Evolutionary conservation across 2,797 vertebrate genomes (phyloP).

Genomic region (Mormyrus hasselquistii): DNA sequence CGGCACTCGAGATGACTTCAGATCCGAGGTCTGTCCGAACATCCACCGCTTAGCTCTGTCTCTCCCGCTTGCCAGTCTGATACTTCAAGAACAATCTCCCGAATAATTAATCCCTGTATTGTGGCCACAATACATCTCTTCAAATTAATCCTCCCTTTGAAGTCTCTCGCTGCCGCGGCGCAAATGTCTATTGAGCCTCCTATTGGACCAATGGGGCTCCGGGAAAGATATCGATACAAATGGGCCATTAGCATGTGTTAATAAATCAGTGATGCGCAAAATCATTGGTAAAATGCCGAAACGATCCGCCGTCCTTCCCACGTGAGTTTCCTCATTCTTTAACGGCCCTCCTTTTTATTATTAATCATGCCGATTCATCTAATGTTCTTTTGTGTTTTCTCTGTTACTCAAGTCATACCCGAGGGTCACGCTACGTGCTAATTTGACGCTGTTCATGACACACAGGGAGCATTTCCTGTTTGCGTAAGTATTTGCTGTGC

Average conservation of each 20-base stretch:
- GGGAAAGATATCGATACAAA: constrained; percentile 5
- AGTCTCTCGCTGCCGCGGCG: constrained; percentile 22
- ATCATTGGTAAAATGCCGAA: not conserved
- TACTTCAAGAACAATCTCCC: not conserved
- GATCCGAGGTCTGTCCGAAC: not conserved
- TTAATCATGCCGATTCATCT: not conserved
- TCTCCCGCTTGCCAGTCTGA: constrained; percentile 1
- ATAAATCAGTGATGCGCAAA: not conserved
- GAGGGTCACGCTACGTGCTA: not conserved
- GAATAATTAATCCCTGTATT: not conserved
- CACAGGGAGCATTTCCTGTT: not conserved
- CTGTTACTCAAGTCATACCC: not conserved
- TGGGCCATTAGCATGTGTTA: not conserved
- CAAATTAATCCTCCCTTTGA: constrained; percentile 35
- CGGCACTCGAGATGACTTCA: not conserved
- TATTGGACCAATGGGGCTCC: not conserved
- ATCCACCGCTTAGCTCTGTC: not conserved
- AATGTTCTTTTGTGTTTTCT: not conserved
- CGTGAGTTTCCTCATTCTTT: not conserved
- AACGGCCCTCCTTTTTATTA: not conserved
- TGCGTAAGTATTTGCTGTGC: not conserved
- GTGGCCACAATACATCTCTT: not conserved
- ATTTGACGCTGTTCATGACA: not conserved
- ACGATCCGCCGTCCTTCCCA: not conserved
- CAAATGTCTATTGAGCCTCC: constrained; percentile 16